phyloP scores from a whole-genome alignment of 2,888 invertebrate genomes.

The Andrena hattorfiana region DNA sequence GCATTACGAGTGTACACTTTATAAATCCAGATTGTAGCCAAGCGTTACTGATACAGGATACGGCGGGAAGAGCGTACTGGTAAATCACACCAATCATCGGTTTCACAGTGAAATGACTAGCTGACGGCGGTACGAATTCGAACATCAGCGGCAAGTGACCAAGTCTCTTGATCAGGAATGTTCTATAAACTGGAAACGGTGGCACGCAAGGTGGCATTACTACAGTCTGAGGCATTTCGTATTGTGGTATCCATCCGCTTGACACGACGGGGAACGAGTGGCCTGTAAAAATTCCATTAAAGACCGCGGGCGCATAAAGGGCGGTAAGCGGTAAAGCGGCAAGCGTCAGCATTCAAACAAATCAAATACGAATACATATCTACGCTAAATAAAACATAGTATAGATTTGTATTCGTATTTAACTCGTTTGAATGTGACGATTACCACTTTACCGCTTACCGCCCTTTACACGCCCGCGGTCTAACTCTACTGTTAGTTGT shows the following conservation, averaged over 20 bases:
- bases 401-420: too few relatives aligned
- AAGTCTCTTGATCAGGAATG: constrained; percentile 82
- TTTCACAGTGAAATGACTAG: constrained; percentile 83
- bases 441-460: neutral
- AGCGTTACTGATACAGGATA: neutral
- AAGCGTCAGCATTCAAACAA: too few relatives aligned
- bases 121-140: constrained; percentile 83
- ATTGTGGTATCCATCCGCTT: constrained; percentile 76
- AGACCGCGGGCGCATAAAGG: too few relatives aligned
- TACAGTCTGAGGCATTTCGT: constrained; percentile 77
- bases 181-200: constrained; percentile 77
- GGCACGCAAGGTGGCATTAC: constrained; percentile 80
- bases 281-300: constrained; percentile 58
- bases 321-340: too few relatives aligned
- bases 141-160: constrained; percentile 84
- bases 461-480: neutral
- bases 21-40: neutral
- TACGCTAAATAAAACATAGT: too few relatives aligned
- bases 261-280: constrained; percentile 70
- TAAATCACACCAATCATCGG: constrained; percentile 84
- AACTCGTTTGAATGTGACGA: too few relatives aligned
- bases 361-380: too few relatives aligned
- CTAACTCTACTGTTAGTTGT: too few relatives aligned
- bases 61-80: constrained; percentile 60
- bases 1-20: neutral